Base-by-base conservation (phyloP, 1,140 invertebrate species). In the Daktulosphaira vitifoliae region DNA sequence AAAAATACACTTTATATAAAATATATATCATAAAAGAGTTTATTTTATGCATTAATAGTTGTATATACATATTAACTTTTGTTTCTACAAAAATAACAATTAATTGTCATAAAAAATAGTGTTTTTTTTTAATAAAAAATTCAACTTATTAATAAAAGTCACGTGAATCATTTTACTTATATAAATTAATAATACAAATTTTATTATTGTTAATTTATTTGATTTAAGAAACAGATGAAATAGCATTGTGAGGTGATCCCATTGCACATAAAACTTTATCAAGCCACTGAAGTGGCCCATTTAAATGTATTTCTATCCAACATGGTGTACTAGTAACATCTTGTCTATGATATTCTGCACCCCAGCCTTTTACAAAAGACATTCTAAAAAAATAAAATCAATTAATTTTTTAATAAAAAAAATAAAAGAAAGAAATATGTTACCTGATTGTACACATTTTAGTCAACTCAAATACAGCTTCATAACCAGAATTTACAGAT, bases 341-440 rank as follows among this genome's bases (percentile, higher is more conserved):
- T 75, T 96, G 91, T 9, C 94, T 80, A 74, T 96, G 92, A 76
- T 98, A 98, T 75, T 97, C 93, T 7, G 92, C 93, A 15, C 94
- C 94, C 94, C 94, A 98, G 2, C 92, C 92, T 75, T 98, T 98
- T 11, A 98, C 94, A 75, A 98, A 98, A 68, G 91, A 95, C 90
- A 97, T 93, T 69, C 87, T 82, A 68, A 44, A 67, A 23, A 52
- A 26, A 54, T 3, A 20, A 65, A 64, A 33, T 13, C 5, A 46
- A 38, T 22, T 64, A 16, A 48, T 23, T 16, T 25, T 3, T 39
- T 56, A 6, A 9, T 38, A 23, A 33, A 33, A 42, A 9, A 3
- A 46, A 15, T 20, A 18, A 20, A 59, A 59, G 42, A 16, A 11
- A 25, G 7, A 11, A 52, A 20, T 23, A 11, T 11, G n/a, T 23